Evolutionary conservation across 2,113 vertebrate genomes (phyloP).

Genomic region (Oxyruncus cristatus): DNA sequence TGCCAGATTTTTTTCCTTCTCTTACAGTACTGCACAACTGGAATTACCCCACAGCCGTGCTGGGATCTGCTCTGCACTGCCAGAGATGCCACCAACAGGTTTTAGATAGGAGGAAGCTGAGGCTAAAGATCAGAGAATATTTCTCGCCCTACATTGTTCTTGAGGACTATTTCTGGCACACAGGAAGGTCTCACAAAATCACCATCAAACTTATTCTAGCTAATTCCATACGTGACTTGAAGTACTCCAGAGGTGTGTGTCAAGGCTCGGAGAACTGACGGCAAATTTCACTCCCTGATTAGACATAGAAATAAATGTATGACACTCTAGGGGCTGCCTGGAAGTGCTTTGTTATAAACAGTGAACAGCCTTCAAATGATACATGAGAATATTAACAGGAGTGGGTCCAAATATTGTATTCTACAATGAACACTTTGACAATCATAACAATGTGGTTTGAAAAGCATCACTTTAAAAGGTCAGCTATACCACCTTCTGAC

Average conservation of each 20-base stretch:
- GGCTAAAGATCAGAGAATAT: conserved; percentile 41
- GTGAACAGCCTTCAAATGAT: background rate
- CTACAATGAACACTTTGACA: conserved; percentile 52
- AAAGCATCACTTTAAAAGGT: conserved; percentile 76
- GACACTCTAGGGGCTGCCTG: background rate
- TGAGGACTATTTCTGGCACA: conserved; percentile 43
- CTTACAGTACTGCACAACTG: background rate
- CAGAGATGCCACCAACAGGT: background rate
- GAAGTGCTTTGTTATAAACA: background rate
- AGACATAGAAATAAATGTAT: background rate
- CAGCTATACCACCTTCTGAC: conserved; percentile 62
- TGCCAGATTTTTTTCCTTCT: background rate
- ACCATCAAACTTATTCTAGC: conserved; percentile 19
- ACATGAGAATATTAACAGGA: background rate
- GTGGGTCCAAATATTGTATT: conserved; percentile 34
- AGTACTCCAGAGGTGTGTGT: background rate
- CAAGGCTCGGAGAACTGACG: background rate
- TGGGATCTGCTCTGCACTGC: background rate
- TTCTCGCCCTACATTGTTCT: conserved; percentile 28
- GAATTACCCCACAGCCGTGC: background rate
- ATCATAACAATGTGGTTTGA: conserved; percentile 77
- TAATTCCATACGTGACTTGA: background rate
- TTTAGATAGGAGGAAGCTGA: conserved; percentile 63
- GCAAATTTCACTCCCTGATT: background rate
- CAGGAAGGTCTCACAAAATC: conserved; percentile 29